Evolutionary conservation across 1,140 invertebrate genomes (phyloP).

Genomic region (Odontomachus brunneus): DNA sequence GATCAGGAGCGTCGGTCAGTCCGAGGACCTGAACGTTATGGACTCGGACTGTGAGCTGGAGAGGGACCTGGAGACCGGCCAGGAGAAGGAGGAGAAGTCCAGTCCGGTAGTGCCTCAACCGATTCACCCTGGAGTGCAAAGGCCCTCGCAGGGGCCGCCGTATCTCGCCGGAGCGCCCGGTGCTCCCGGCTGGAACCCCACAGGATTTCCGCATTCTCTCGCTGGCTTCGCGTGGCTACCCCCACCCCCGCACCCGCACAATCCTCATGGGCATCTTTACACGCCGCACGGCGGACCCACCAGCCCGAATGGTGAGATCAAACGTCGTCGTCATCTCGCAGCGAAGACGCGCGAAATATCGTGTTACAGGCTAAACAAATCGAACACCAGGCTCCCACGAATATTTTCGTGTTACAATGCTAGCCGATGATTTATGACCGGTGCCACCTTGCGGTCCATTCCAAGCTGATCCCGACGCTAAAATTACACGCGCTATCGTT

Average conservation of each 20-base stretch:
- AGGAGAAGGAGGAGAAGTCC: conserved; percentile 81
- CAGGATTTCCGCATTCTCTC: conserved; percentile 83
- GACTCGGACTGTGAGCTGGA: conserved; percentile 84
- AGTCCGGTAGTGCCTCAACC: conserved; percentile 84
- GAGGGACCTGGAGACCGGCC: conserved; percentile 74
- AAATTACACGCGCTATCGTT: too few species aligned
- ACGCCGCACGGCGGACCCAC: conserved; percentile 82
- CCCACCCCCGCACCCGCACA: conserved; percentile 84
- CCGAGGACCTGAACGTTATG: conserved; percentile 84
- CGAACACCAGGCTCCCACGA: not conserved
- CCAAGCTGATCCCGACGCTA: too few species aligned
- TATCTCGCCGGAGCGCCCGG: conserved; percentile 78
- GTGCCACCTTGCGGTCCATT: too few species aligned
- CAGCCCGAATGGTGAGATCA: conserved; percentile 83
- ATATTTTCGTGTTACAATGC: not conserved
- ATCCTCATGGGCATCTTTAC: conserved; percentile 84
- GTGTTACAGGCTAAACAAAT: not conserved
- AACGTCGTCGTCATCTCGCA: not conserved
- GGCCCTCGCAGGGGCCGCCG: conserved; percentile 78
- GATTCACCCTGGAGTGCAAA: conserved; percentile 84
- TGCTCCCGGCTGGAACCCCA: conserved; percentile 80
- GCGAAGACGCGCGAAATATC: not conserved
- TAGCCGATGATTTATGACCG: not conserved
- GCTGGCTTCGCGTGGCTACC: conserved; percentile 84
- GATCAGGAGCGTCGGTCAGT: conserved; percentile 80